These are phyloP conservation scores for Elephantulus edwardii DNA, from an alignment of 2,113 vertebrate species.

Conservation along the genomic window DNA sequence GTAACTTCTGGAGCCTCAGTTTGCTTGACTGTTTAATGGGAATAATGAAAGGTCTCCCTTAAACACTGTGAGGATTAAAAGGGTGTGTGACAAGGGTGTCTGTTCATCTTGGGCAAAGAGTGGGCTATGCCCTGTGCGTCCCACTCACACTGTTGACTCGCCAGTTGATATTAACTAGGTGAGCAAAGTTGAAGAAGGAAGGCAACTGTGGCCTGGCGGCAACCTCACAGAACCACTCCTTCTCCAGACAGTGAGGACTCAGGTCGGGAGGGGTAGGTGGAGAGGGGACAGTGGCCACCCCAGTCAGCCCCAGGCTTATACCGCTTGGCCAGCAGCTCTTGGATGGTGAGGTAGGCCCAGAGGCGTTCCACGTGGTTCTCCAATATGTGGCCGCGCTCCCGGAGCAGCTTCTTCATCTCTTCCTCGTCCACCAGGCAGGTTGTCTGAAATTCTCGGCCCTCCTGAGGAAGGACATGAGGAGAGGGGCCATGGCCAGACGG, in stretches of 20 bases:
- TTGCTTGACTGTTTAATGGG: not conserved
- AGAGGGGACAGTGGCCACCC: not conserved
- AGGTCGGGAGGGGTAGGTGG: not conserved
- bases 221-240: not conserved
- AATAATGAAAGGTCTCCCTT: not conserved
- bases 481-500: not conserved
- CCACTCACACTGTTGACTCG: not conserved
- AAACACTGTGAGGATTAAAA: not conserved
- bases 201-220: not conserved
- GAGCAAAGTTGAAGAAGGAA: not conserved
- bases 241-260: not conserved
- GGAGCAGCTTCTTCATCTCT: slow-evolving; percentile 80
- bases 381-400: slow-evolving; percentile 87
- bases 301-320: slow-evolving; percentile 4
- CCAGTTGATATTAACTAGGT: slow-evolving; percentile 36
- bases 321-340: slow-evolving; percentile 88
- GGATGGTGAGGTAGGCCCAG: slow-evolving; percentile 92
- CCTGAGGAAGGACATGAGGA: slow-evolving; percentile 22
- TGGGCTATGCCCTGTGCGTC: not conserved
- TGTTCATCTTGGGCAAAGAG: not conserved
- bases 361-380: slow-evolving; percentile 88
- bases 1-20: not conserved
- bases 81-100: not conserved
- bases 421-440: slow-evolving; percentile 73
- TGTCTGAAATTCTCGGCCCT: slow-evolving; percentile 58